These are phyloP conservation scores for Mustela erminea DNA, from an alignment of 2,797 vertebrate species.

Conservation along the genomic window DNA sequence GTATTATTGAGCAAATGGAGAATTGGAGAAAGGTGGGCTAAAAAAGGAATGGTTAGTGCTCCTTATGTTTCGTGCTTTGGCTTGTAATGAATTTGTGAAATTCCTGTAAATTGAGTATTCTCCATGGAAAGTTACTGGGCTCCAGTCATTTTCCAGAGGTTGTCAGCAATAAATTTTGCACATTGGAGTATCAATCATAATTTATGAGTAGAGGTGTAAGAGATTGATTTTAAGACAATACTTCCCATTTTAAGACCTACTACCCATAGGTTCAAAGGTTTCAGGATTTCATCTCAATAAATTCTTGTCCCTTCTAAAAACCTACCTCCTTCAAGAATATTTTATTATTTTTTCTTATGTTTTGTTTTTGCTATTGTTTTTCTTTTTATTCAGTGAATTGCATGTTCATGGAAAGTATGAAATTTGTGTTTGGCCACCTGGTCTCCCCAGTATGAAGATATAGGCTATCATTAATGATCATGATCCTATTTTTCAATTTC, in stretches of 20 bases:
- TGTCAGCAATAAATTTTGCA: not conserved
- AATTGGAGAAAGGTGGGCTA: not conserved
- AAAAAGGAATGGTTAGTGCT: not conserved
- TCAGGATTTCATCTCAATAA: not conserved
- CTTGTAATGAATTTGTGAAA: not conserved
- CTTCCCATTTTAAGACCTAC: not conserved
- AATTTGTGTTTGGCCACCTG: not conserved
- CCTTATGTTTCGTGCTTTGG: not conserved
- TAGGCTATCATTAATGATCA: not conserved
- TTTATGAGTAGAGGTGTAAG: not conserved
- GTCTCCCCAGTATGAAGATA: not conserved
- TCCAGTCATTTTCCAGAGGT: not conserved
- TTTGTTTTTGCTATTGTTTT: not conserved
- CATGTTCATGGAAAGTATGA: not conserved
- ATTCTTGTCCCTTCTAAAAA: not conserved
- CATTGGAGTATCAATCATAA: not conserved
- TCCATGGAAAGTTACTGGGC: not conserved
- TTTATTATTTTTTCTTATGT: not conserved
- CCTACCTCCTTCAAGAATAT: not conserved
- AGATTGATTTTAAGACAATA: not conserved
- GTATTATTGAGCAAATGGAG: not conserved
- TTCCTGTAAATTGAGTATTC: not conserved
- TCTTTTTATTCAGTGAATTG: not conserved
- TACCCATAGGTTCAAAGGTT: not conserved
- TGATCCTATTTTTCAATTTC: not conserved